These are phyloP conservation scores for Ellobium chinense DNA, from an alignment of 2,888 invertebrate genomes.

Conservation along the genomic window DNA sequence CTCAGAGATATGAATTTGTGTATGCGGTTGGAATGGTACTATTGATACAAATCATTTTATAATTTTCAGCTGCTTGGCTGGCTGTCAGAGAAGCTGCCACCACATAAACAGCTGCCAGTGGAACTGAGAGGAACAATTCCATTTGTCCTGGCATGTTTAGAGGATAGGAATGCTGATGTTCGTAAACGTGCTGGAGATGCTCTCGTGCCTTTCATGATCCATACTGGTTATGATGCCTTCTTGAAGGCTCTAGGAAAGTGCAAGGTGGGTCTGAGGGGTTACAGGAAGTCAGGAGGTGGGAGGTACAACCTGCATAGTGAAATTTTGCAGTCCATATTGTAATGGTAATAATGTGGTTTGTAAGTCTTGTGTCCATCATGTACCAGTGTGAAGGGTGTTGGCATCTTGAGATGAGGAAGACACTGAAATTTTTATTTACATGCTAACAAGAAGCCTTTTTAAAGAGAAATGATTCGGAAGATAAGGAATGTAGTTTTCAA, in stretches of 20 bases:
- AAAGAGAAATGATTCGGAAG: no score
- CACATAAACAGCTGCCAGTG: slow-evolving; percentile 80
- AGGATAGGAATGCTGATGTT: slow-evolving; percentile 94
- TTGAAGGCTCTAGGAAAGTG: slow-evolving; percentile 87
- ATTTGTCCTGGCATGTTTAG: slow-evolving; percentile 88
- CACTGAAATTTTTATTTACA: no score
- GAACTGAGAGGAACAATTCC: slow-evolving; percentile 90
- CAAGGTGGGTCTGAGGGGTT: slow-evolving; percentile 82
- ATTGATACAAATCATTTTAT: no score
- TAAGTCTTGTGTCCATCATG: no score
- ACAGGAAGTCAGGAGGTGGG: neutral
- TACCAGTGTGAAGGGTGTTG: no score
- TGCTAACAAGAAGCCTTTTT: no score
- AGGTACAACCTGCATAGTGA: slow-evolving; percentile 78
- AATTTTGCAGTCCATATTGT: no score
- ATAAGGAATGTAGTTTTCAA: no score
- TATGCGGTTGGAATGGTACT: no score
- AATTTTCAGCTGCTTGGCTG: slow-evolving; percentile 85
- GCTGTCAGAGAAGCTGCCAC: slow-evolving; percentile 89
- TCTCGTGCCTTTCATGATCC: slow-evolving; percentile 94
- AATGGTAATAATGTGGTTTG: no score
- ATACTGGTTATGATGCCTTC: slow-evolving; percentile 91
- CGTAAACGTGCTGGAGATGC: slow-evolving; percentile 94
- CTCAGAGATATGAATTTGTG: no score
- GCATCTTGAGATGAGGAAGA: no score